These are phyloP conservation scores for Brachyptera putata DNA, from an alignment of 2,888 invertebrate species.

Conservation along the genomic window DNA sequence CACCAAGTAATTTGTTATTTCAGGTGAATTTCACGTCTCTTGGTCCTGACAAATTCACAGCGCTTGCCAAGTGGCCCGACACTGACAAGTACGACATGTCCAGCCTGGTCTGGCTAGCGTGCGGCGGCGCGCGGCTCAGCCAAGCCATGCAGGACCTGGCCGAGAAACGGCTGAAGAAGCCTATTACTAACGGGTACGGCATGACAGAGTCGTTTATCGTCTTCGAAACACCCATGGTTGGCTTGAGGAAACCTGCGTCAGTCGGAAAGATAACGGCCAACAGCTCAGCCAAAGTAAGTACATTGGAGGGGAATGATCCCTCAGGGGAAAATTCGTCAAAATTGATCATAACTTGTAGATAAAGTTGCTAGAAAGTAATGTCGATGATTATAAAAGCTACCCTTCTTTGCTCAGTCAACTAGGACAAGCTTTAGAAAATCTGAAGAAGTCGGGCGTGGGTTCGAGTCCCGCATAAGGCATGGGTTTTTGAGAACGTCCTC, in stretches of 20 bases:
- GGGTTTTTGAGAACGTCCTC: too few relatives aligned
- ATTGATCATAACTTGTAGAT: too few relatives aligned
- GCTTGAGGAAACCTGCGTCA: conserved; percentile 20
- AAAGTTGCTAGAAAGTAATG: too few relatives aligned
- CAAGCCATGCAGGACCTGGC: conserved; percentile 37
- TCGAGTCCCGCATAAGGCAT: too few relatives aligned
- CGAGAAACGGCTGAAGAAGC: conserved; percentile 23
- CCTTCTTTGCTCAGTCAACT: too few relatives aligned
- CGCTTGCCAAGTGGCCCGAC: conserved; percentile 46
- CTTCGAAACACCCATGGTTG: conserved; percentile 14
- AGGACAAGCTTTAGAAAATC: too few relatives aligned
- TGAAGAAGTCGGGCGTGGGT: too few relatives aligned
- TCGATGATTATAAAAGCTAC: too few relatives aligned
- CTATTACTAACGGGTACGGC: conserved; percentile 38
- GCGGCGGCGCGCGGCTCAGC: conserved; percentile 47
- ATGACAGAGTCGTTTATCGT: conserved; percentile 39
- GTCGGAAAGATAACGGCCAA: conserved; percentile 22
- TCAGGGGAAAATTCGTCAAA: too few relatives aligned
- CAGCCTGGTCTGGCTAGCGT: conserved; percentile 40
- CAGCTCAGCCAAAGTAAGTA: conserved; percentile 18
- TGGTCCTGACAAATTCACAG: conserved; percentile 49
- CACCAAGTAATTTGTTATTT: neutral
- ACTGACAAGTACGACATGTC: conserved; percentile 45
- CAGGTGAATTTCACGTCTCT: conserved; percentile 44
- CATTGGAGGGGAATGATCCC: neutral